Base-by-base conservation (phyloP, 2,888 invertebrate species). In the Aphodius sticticus region DNA sequence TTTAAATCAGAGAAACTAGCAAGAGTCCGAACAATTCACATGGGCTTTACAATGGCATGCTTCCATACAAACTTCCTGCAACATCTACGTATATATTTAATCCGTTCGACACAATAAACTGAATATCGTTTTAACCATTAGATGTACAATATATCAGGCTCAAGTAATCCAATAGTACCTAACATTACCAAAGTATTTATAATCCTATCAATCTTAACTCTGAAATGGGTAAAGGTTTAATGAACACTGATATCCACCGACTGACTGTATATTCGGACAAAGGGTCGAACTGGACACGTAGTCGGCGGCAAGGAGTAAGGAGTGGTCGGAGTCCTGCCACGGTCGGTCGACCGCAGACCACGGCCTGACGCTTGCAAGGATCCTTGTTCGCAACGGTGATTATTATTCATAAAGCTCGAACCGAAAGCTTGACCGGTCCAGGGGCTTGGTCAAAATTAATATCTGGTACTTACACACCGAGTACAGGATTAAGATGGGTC, bases 351-450 rank as follows among this genome's bases (percentile, higher is more conserved):
- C 74, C 74, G 81, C 87, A 87, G 84, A 87, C 87, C 87, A 84
- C 86, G 84, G 83, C 84, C 85, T 85, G 86, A 86, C 86, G 86
- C 86, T 86, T 85, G 84, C 85, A 86, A 84, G 84, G 86, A 87
- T 86, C 87, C 88, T 87, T 88, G 87, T 88, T 88, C 86, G 87
- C 86, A 87, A 87, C 88, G 86, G 87, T 88, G 88, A 89, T 89
- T 89, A 89, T 88, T 88, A 89, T 89, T 89, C 89, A 89, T 89
- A 89, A 88, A 87, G 85, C 86, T 84, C 85, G 86, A 85, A 86
- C 87, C 88, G 85, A 84, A 84, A 53, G 53, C 53, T 85, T 87
- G 87, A 87, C 87, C 87, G 86, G 86, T 86, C 86, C 86, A 1
- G 53, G 84, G 84, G 85, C 86, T 86, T 86, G 85, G 85, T 86